These are phyloP conservation scores for Radopholus similis DNA, from an alignment of 1,140 invertebrate species.

Conservation along the genomic window DNA sequence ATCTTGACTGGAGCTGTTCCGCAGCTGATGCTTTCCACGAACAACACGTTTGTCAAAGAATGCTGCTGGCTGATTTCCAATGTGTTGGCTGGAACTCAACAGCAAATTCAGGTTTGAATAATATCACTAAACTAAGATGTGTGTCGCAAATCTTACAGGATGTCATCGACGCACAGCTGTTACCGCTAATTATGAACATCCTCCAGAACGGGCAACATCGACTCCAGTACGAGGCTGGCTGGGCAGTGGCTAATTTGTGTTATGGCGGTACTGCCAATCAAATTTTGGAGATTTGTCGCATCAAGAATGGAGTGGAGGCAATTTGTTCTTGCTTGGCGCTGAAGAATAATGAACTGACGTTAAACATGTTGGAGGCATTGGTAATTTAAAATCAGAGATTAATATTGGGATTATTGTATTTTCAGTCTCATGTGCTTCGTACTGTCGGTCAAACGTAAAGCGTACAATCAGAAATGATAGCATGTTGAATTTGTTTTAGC, in stretches of 20 bases:
- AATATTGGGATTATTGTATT: too few relatives aligned
- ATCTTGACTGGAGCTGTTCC: slow-evolving; percentile 16
- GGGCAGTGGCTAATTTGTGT: slow-evolving; percentile 26
- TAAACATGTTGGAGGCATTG: slow-evolving; percentile 24
- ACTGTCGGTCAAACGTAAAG: slow-evolving; percentile 8
- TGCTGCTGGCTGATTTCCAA: slow-evolving; percentile 35
- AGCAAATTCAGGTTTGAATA: slow-evolving; percentile 31
- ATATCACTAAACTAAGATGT: too few relatives aligned
- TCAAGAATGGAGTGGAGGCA: slow-evolving; percentile 2
- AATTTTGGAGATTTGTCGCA: slow-evolving; percentile 16
- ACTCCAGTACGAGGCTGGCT: slow-evolving; percentile 28
- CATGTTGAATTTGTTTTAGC: too few relatives aligned
- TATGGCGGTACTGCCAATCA: slow-evolving; percentile 32
- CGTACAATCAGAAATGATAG: too few relatives aligned
- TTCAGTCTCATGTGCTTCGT: slow-evolving; percentile 16
- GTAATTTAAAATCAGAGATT: too few relatives aligned
- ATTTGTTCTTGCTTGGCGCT: slow-evolving; percentile 22
- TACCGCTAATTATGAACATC: slow-evolving; percentile 19
- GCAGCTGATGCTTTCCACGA: slow-evolving; percentile 8
- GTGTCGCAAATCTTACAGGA: too few relatives aligned
- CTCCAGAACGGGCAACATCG: slow-evolving; percentile 34
- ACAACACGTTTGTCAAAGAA: slow-evolving; percentile 25
- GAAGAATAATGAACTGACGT: slow-evolving; percentile 26
- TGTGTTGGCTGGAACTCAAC: slow-evolving; percentile 26
- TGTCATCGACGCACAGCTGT: slow-evolving; percentile 31